Evolutionary conservation across 2,888 invertebrate species (phyloP), one percentile per base, ranked within the genome.

Genomic region (Meta bourneti): DNA sequence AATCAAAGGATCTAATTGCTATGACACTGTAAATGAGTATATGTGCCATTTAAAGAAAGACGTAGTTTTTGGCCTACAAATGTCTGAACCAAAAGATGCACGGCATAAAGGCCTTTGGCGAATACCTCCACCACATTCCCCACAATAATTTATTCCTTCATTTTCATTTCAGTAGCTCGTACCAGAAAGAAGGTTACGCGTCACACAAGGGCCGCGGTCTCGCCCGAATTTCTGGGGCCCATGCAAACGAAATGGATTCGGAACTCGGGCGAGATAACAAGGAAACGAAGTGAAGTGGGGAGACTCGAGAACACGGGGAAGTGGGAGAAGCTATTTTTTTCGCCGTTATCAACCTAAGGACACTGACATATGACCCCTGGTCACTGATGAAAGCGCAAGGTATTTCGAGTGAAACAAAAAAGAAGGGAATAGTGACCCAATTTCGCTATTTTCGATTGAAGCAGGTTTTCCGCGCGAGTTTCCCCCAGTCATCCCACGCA

Each of bases 341-440:
- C 61, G 16, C 61, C 61, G 34, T 34, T 34, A 34, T 49, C 71
- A 72, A n/a, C 49, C 51, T 72, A 79, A 87, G 87, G 79, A 79
- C 87, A 79, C 87, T 87, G 87, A 87, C 87, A 79, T 34, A 7
- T 54, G 71, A 79, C 61, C 54, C 13, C 11, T 54, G 74, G 83
- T 54, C 83, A 83, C 19, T 48, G 75, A 85, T 48, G 87, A 87
- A 79, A 87, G 72, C 71, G 48, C 11, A 48, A 52, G 51, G 72
- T 20, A 49, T 49, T 48, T 7, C 16, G 19, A 69, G 71, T 9
- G 16, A 82, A 82, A 74, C 11, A 54, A 83, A 19, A 54, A 75
- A 54, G 72, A 71, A 51, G 52, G 34, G 54, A 84, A 61, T 7
- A 61, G 51, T 84, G 83, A 84, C 83, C 83, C 61, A 74, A 75